phyloP scores from a whole-genome alignment of 2,888 invertebrate species.

The Villa cingulata region DNA sequence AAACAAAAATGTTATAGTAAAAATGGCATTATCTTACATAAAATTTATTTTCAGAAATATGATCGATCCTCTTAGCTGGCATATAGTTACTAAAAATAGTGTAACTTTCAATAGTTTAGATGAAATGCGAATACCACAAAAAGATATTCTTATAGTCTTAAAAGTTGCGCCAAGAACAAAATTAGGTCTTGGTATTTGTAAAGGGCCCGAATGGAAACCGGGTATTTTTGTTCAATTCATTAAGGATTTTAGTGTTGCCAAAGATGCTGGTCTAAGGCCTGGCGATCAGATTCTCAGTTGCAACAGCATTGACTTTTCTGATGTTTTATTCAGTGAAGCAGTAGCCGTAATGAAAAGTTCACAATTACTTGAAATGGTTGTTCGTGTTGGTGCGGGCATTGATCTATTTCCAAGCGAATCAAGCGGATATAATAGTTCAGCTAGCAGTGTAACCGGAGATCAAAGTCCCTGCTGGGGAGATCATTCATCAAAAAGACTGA shows the following conservation, averaged over 20 bases:
- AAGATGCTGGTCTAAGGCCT: slow-evolving; percentile 73
- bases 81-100: slow-evolving; percentile 43
- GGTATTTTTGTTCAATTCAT: slow-evolving; percentile 85
- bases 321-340: slow-evolving; percentile 71
- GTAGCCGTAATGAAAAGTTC: slow-evolving; percentile 67
- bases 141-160: slow-evolving; percentile 60
- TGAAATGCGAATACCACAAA: slow-evolving; percentile 37
- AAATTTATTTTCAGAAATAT: slow-evolving; percentile 42
- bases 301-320: slow-evolving; percentile 65
- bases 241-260: slow-evolving; percentile 75
- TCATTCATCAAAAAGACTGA: slow-evolving; percentile 46
- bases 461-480: slow-evolving; percentile 55
- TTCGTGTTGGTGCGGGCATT: slow-evolving; percentile 64
- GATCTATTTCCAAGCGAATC: slow-evolving; percentile 71
- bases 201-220: slow-evolving; percentile 74
- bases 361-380: slow-evolving; percentile 58
- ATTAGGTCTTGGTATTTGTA: slow-evolving; percentile 75
- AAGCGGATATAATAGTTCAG: slow-evolving; percentile 71
- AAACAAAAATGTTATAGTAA: not conserved
- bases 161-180: slow-evolving; percentile 70
- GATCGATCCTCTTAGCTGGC: slow-evolving; percentile 71
- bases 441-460: slow-evolving; percentile 67
- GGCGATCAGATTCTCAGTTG: slow-evolving; percentile 87
- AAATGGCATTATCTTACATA: not conserved
- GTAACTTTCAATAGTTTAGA: slow-evolving; percentile 15